These are phyloP conservation scores for Erynnis tages DNA, from an alignment of 2,888 invertebrate genomes.

Conservation along the genomic window DNA sequence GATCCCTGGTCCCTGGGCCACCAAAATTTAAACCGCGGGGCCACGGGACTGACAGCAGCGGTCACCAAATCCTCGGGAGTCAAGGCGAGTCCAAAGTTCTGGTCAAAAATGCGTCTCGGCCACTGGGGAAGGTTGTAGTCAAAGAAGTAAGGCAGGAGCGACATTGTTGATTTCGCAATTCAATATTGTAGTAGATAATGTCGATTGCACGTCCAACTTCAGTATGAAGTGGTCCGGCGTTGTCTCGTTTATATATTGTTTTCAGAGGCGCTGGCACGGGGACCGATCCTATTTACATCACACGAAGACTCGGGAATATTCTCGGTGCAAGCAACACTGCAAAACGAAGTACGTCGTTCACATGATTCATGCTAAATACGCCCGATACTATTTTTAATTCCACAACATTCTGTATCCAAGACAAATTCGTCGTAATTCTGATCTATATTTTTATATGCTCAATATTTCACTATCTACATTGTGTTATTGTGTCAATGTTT, in stretches of 20 bases:
- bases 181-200: slow-evolving; percentile 4
- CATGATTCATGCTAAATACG: slow-evolving; percentile 30
- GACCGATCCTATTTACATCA: slow-evolving; percentile 33
- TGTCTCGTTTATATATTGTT: slow-evolving; percentile 42
- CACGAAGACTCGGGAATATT: slow-evolving; percentile 41
- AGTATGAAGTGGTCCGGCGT: slow-evolving; percentile 35
- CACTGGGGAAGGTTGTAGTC: slow-evolving; percentile 61
- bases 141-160: slow-evolving; percentile 58
- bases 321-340: slow-evolving; percentile 39
- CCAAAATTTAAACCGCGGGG: slow-evolving; percentile 52
- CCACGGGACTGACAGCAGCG: slow-evolving; percentile 49
- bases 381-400: slow-evolving; percentile 14
- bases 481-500: neutral
- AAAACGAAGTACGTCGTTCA: slow-evolving; percentile 17
- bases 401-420: neutral
- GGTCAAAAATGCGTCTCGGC: slow-evolving; percentile 64
- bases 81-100: slow-evolving; percentile 66
- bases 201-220: slow-evolving; percentile 34
- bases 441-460: neutral
- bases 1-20: slow-evolving; percentile 69
- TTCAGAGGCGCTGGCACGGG: slow-evolving; percentile 34
- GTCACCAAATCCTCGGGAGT: slow-evolving; percentile 62
- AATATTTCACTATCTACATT: neutral
- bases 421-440: too few relatives aligned
- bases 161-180: slow-evolving; percentile 45